phyloP scores from a whole-genome alignment of 1,140 invertebrate species.

The Lutraria rhynchaena region DNA sequence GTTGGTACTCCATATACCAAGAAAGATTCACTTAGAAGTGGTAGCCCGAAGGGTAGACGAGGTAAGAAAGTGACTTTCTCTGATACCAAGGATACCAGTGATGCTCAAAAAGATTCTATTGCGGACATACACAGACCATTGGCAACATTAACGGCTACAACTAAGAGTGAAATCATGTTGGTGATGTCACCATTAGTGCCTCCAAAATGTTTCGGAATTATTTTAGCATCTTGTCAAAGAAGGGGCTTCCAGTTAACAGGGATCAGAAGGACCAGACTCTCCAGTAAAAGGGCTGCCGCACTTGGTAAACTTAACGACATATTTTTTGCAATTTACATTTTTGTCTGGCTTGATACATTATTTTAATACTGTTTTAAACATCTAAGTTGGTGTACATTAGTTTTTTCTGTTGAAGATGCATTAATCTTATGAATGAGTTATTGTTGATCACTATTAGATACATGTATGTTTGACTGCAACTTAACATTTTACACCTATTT shows the following conservation, averaged over 20 bases:
- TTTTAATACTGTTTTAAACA: neutral
- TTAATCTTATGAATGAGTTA: neutral
- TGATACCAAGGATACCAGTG: constrained; percentile 40
- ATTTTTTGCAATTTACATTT: neutral
- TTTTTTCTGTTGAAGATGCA: no score
- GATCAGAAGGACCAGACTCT: constrained; percentile 68
- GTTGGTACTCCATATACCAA: constrained; percentile 74
- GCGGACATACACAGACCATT: constrained; percentile 64
- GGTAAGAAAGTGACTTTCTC: constrained; percentile 63
- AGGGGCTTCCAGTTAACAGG: constrained; percentile 77
- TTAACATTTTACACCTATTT: no score
- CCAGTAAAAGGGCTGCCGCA: constrained; percentile 66
- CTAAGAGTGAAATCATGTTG: constrained; percentile 74
- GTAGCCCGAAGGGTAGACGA: constrained; percentile 65
- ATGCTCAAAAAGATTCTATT: constrained; percentile 30
- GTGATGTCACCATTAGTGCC: constrained; percentile 76
- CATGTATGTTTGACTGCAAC: no score
- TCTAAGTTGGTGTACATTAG: no score
- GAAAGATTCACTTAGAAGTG: constrained; percentile 65
- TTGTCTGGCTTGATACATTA: no score
- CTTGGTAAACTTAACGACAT: constrained; percentile 73
- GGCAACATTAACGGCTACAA: constrained; percentile 75
- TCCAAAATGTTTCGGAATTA: constrained; percentile 70
- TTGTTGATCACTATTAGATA: neutral
- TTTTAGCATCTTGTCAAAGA: constrained; percentile 74